Base-by-base conservation (phyloP, 2,888 invertebrate species). In the Dolomedes plantarius region DNA sequence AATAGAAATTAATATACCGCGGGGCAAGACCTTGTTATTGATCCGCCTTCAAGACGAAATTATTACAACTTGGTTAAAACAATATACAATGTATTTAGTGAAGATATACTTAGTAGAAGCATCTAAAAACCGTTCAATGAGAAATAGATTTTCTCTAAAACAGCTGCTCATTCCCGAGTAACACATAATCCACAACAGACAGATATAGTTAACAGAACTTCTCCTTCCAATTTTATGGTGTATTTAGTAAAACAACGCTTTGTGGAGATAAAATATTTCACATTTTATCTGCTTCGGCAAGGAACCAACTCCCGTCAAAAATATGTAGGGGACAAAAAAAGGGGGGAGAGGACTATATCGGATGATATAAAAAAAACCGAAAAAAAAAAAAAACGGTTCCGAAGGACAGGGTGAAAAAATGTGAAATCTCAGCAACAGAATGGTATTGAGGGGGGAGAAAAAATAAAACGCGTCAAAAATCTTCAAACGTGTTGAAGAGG, bases 401-500 rank as follows among this genome's bases (percentile, higher is more conserved):
- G n/a, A 74, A 74, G 50, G 50, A 56, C 39, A 65, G 65, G n/a
- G 64, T 27, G 29, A 65, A 75, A 28, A 28, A 65, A 32, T 27
- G 29, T 31, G 28, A 83, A 72, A 56, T 77, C 77, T 76, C n/a
- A 41, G 72, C 83, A 83, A 77, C 77, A 83, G 77, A 83, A 83
- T 67, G 64, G 65, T 36, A 83, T 56, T 77, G 65, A 32, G 50
- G 36, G 41, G 72, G 41, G n/a, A 41, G 11, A 41, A 71, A 69
- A 69, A 56, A 46, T 65, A 50, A 56, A 75, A 82, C 39, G 46
- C 65, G 83, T 73, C 83, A 83, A 83, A n/a, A 83, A 83, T 77
- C 77, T 72, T 83, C 77, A 73, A 83, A 83, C 71, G 83, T 83
- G 77, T 77, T 83, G 83, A 83, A 83, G 62, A 32, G 77, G 72